Base-by-base conservation (phyloP, 1,140 invertebrate genomes). In the Contarinia nasturtii region DNA sequence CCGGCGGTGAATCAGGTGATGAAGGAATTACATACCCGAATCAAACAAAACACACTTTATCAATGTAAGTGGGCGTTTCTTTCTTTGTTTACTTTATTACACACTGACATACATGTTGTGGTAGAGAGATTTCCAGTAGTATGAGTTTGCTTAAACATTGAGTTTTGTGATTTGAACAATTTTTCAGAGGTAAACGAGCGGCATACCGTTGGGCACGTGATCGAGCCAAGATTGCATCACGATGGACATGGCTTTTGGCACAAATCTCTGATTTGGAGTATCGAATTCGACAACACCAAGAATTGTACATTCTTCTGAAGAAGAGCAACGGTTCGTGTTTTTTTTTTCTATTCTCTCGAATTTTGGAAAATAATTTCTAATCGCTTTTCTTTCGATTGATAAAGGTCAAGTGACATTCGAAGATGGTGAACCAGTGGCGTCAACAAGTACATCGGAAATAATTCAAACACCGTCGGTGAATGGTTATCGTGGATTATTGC, bases 181-280 rank as follows among this genome's bases (percentile, higher is more conserved):
- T 52, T 73, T 76, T 2, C 70, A 91, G 87, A 66, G 70, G 75
- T 34, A 84, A 82, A 56, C 68, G 87, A 51, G 83, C 87, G 14
- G 72, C 80, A 18, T 94, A 86, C 86, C 77, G 79, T 49, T 94
- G 85, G 74, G 76, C 80, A 46, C 71, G 74, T 47, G 78, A 86
- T 46, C 71, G 90, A 43, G 82, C 86, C 7, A 73, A 75, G 14
- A 76, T 94, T 18, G 88, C 84, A 3, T 74, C 83, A 3, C 73
- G 86, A 42, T 94, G 89, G 86, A 84, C 82, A 10, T 95, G 88
- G 89, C 65, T 95, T 12, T 82, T 89, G 53, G 80, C 86, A 7
- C 89, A 94, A 65, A 80, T 95, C 15, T 80, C 85, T 33, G 90
- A 94, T 65, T 64, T 95, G 53, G 89, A 94, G 59, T 92, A 89